These are phyloP conservation scores for Phylloscopus trochilus DNA, from an alignment of 2,113 vertebrate species.

Conservation along the genomic window DNA sequence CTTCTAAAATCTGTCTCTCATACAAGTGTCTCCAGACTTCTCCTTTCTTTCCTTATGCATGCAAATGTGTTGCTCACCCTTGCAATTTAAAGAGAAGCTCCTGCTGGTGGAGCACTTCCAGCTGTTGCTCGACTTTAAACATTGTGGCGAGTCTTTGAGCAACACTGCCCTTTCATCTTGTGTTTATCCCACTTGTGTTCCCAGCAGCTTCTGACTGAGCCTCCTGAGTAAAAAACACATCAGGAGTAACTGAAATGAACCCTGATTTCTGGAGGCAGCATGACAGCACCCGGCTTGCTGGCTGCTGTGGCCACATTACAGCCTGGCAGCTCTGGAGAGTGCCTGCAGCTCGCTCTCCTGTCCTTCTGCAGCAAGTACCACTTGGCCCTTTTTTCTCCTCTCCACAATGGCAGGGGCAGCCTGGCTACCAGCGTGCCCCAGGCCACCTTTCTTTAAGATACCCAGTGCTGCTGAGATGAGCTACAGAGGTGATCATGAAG, in stretches of 20 bases:
- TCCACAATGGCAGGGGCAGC: neutral
- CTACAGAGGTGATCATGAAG: neutral
- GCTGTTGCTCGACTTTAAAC: neutral
- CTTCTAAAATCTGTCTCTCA: neutral
- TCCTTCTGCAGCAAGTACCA: neutral
- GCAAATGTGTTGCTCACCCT: neutral
- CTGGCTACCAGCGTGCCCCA: neutral
- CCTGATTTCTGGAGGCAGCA: neutral
- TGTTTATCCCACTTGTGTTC: neutral
- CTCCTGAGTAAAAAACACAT: neutral
- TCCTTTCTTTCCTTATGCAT: neutral
- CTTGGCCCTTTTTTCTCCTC: neutral
- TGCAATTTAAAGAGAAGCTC: neutral
- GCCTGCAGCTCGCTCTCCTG: neutral
- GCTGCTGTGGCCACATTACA: neutral
- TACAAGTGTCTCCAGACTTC: neutral
- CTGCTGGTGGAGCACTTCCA: neutral
- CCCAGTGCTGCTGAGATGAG: neutral
- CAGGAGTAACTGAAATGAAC: neutral
- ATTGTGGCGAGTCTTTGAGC: neutral
- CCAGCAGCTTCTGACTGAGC: neutral
- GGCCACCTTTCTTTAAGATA: neutral
- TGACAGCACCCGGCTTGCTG: neutral
- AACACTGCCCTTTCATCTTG: neutral
- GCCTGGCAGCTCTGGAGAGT: neutral